Conservation (phyloP, 2,113 vertebrate genomes). For the Sceloporus tristichus region DNA sequence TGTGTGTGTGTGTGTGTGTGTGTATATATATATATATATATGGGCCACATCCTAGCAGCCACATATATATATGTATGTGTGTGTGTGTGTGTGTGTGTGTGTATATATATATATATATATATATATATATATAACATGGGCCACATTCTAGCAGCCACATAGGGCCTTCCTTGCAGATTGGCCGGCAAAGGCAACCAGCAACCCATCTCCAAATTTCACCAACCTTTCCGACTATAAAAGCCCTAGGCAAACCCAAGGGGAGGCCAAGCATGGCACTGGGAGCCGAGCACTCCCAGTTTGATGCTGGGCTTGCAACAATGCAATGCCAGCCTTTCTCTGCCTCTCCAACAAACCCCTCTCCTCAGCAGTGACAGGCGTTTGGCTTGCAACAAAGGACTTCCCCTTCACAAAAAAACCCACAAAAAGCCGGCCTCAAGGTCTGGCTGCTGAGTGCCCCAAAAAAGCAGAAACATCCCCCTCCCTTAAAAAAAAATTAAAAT, state of each 20-base stretch:
- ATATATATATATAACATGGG: too few relatives aligned
- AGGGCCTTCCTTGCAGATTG: background rate
- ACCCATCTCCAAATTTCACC: background rate
- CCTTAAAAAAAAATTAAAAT: too few relatives aligned
- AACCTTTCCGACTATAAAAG: background rate
- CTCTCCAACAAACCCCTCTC: background rate
- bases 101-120: background rate
- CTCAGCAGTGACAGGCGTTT: too few relatives aligned
- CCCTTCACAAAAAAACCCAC: too few relatives aligned
- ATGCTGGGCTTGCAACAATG: background rate
- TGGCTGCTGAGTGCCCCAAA: background rate
- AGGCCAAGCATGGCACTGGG: background rate
- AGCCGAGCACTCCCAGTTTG: background rate
- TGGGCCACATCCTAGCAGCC: background rate
- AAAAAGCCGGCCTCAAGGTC: background rate
- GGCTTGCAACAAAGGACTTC: too few relatives aligned
- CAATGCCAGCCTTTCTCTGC: background rate
- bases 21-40: background rate
- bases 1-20: too few relatives aligned
- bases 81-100: too few relatives aligned
- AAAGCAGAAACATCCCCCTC: background rate
- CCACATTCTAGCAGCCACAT: background rate
- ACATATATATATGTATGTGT: background rate
- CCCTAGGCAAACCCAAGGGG: background rate
- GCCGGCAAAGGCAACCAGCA: slow-evolving; percentile 7